A percentile compares a stretch with the other conserved stretches of the same genome.
These are phyloP conservation scores for Myanophis thanlyinensis DNA, from an alignment of 2,113 vertebrate species.

Conservation along the genomic window DNA sequence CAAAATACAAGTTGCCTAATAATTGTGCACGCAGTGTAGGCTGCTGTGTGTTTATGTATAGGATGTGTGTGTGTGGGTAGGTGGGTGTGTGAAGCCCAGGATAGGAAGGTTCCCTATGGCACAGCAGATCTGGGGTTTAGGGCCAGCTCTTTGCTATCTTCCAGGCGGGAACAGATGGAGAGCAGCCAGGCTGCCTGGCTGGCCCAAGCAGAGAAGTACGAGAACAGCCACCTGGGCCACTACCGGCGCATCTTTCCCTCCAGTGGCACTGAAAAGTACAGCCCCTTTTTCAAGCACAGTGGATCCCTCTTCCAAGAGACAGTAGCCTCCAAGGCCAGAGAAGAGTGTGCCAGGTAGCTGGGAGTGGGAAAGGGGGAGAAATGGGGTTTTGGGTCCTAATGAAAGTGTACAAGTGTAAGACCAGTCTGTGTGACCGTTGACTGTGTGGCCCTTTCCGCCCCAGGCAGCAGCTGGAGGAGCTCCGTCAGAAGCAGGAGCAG, in stretches of 20 bases:
- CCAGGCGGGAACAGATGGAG: constrained; percentile 63
- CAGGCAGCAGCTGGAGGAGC: constrained; percentile 77
- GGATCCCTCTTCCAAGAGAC: constrained; percentile 76
- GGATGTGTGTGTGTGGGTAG: no score
- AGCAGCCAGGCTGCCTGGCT: constrained; percentile 63
- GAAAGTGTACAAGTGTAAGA: not conserved
- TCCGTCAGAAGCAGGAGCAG: constrained; percentile 69
- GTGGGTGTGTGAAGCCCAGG: no score
- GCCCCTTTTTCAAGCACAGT: constrained; percentile 70
- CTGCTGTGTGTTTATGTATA: not conserved
- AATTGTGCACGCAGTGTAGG: no score
- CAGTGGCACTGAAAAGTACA: constrained; percentile 52
- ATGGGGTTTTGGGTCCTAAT: not conserved
- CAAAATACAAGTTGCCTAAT: no score
- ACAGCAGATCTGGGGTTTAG: no score
- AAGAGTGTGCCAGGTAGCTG: constrained; percentile 72
- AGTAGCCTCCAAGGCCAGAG: constrained; percentile 70
- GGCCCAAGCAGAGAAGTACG: constrained; percentile 62
- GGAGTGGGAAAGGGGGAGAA: not conserved
- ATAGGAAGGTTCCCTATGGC: not conserved
- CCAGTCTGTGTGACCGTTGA: not conserved
- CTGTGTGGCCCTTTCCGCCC: constrained; percentile 11
- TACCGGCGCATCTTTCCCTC: constrained; percentile 72
- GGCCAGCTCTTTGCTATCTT: accelerated
- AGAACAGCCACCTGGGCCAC: constrained; percentile 67